Evolutionary conservation across 2,888 invertebrate genomes (phyloP).

Genomic region (Ichneumon xanthorius): DNA sequence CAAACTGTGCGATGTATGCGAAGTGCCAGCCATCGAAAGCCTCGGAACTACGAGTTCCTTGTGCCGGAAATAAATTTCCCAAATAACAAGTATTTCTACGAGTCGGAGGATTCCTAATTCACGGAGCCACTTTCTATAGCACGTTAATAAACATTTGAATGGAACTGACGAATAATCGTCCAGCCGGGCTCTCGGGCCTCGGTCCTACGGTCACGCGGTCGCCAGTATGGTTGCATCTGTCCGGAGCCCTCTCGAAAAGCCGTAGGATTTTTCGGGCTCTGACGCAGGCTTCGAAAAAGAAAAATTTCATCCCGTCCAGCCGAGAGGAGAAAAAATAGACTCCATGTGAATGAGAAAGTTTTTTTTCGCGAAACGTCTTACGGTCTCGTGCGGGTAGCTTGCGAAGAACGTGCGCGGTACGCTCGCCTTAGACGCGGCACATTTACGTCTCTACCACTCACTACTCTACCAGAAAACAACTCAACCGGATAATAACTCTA

Average conservation of each 20-base stretch:
- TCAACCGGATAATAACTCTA: no score
- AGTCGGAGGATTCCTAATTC: background rate
- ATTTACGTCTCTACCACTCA: no score
- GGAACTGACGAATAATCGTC: slow-evolving; percentile 7
- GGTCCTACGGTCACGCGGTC: background rate
- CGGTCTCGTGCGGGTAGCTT: background rate
- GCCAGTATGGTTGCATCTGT: slow-evolving; percentile 8
- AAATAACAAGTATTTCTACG: background rate
- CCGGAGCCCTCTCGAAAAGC: slow-evolving; percentile 4
- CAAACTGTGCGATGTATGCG: background rate
- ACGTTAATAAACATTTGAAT: background rate
- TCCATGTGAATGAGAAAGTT: background rate
- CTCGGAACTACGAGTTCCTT: background rate
- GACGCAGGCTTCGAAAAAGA: background rate
- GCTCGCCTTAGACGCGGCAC: background rate
- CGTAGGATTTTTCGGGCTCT: background rate
- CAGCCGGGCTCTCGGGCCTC: background rate
- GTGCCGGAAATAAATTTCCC: background rate
- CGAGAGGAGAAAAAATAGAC: background rate
- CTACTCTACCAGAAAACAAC: no score
- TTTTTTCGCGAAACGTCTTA: background rate
- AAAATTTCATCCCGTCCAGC: background rate
- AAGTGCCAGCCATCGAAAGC: background rate
- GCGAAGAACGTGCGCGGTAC: background rate
- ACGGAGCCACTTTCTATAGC: background rate